These are phyloP conservation scores for Microcebus griseorufus DNA, from an alignment of 2,113 vertebrate species.

Conservation along the genomic window DNA sequence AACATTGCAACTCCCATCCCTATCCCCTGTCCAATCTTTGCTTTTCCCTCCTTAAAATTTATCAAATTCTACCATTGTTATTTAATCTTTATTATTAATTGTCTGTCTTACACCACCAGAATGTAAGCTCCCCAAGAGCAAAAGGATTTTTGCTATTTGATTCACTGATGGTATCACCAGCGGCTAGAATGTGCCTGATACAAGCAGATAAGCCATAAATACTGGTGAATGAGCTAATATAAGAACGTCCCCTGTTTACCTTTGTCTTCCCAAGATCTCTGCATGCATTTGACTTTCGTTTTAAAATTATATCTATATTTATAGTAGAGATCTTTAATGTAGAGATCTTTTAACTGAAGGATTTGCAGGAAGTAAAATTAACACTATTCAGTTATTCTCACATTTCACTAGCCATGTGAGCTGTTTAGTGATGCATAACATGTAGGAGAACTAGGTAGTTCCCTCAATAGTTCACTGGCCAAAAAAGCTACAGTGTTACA, in stretches of 20 bases:
- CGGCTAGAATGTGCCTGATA: neutral
- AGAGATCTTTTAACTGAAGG: neutral
- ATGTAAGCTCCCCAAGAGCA: neutral
- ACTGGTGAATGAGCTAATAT: neutral
- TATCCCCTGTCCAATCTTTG: accelerated
- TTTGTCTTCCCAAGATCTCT: neutral
- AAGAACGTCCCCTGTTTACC: neutral
- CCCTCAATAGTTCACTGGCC: neutral
- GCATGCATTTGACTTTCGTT: neutral
- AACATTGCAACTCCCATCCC: neutral
- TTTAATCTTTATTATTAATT: neutral
- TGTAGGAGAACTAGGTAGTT: neutral
- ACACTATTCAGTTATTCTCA: neutral
- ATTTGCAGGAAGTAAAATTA: neutral
- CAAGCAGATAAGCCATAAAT: neutral
- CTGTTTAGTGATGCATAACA: neutral
- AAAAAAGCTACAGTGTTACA: neutral
- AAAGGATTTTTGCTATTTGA: neutral
- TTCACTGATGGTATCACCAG: neutral
- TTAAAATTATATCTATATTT: neutral
- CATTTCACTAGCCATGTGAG: neutral
- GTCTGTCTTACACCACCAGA: neutral
- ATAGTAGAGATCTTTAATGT: too few relatives aligned
- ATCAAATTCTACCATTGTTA: neutral
- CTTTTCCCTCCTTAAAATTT: neutral